A percentile compares a stretch with the other conserved stretches of the same genome.
Evolutionary conservation across 2,888 invertebrate species (phyloP).

Genomic region (Andrena dorsata): DNA sequence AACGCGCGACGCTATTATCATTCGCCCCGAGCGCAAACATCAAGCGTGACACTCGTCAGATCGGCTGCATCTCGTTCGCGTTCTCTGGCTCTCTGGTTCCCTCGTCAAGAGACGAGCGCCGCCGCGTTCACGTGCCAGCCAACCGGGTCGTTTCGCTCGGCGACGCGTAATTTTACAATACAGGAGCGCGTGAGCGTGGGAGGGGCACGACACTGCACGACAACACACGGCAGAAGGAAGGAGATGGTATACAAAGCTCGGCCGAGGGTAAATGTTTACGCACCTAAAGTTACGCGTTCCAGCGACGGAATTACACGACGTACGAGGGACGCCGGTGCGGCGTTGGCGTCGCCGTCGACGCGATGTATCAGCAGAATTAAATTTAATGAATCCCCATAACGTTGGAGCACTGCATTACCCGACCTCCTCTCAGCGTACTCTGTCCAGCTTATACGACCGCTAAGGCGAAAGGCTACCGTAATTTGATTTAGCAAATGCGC

Average conservation of each 20-base stretch:
- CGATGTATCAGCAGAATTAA: slow-evolving; percentile 61
- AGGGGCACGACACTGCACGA: neutral
- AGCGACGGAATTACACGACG: slow-evolving; percentile 10
- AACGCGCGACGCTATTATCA: slow-evolving; percentile 18
- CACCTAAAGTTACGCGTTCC: slow-evolving; percentile 33
- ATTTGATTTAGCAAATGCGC: slow-evolving; percentile 52
- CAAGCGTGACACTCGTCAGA: slow-evolving; percentile 23
- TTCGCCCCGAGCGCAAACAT: slow-evolving; percentile 22
- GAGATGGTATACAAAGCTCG: slow-evolving; percentile 28
- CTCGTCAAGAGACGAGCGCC: neutral
- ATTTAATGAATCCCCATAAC: slow-evolving; percentile 61
- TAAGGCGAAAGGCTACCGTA: slow-evolving; percentile 51
- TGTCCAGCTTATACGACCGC: slow-evolving; percentile 41
- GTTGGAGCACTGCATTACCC: slow-evolving; percentile 40
- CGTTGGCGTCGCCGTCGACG: neutral
- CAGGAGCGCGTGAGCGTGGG: neutral
- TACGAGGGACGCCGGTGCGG: neutral
- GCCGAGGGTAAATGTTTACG: slow-evolving; percentile 44
- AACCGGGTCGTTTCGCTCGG: slow-evolving; percentile 1
- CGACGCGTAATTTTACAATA: slow-evolving; percentile 38
- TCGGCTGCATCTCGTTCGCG: slow-evolving; percentile 6
- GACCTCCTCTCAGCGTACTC: slow-evolving; percentile 3
- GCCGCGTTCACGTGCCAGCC: neutral
- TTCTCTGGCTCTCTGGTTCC: no score
- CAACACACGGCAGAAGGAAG: neutral